These are phyloP conservation scores for Tetramorium simillimum DNA, from an alignment of 1,140 invertebrate genomes.

Conservation along the genomic window DNA sequence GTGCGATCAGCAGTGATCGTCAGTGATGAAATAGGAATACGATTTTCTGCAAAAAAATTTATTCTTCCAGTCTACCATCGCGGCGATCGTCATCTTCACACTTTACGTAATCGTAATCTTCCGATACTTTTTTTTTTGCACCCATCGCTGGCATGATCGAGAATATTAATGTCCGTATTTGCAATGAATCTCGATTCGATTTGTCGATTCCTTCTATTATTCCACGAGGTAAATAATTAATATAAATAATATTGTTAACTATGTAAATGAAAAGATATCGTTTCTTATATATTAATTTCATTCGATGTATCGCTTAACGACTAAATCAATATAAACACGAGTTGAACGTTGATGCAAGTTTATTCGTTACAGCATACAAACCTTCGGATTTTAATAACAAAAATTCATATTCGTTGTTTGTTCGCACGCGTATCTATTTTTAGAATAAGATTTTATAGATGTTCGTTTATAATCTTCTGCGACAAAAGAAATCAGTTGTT, in stretches of 20 bases:
- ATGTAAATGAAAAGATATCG: neutral
- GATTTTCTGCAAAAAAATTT: neutral
- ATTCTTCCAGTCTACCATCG: neutral
- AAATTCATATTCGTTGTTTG: neutral
- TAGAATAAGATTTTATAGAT: neutral
- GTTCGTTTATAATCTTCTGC: neutral
- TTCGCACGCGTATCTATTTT: neutral
- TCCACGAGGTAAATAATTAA: neutral
- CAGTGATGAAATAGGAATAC: conserved; percentile 13
- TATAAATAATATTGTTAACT: conserved; percentile 3
- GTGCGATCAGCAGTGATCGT: neutral
- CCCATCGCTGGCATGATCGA: neutral
- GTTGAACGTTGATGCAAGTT: neutral
- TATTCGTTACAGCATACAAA: neutral
- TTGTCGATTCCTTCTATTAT: neutral
- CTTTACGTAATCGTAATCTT: neutral
- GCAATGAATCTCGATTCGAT: neutral
- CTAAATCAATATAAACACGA: neutral
- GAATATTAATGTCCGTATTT: neutral
- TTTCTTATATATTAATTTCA: neutral
- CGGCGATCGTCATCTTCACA: neutral
- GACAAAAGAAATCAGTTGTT: neutral
- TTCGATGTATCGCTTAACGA: neutral
- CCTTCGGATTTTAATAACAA: neutral
- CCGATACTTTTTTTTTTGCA: neutral